Percentiles rank a stretch among this genome's conserved stretches.
These are phyloP conservation scores for Charina bottae DNA, from an alignment of 2,113 vertebrate genomes.

Conservation along the genomic window DNA sequence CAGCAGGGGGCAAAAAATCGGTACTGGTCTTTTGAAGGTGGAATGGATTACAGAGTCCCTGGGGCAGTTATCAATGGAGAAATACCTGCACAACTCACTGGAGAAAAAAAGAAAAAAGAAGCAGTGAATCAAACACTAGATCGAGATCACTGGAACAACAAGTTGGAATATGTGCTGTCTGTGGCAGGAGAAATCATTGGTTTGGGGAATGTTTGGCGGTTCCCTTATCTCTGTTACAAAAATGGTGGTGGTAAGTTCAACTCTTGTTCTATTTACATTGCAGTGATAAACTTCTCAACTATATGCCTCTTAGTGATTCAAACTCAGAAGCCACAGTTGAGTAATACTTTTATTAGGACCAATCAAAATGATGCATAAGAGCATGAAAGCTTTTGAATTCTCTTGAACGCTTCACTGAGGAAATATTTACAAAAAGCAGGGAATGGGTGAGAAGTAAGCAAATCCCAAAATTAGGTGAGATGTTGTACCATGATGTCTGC, in stretches of 20 bases:
- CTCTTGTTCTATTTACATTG: neutral
- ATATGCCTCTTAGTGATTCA: neutral
- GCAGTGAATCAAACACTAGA: conserved; percentile 68
- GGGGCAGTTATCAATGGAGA: conserved; percentile 76
- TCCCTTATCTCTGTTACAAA: conserved; percentile 96
- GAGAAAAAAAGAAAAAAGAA: conserved; percentile 75
- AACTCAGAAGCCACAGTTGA: neutral
- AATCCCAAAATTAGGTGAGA: neutral
- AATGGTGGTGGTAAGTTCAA: conserved; percentile 88
- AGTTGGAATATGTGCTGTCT: conserved; percentile 87
- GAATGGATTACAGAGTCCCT: conserved; percentile 76
- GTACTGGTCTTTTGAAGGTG: conserved; percentile 68
- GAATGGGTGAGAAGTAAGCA: neutral
- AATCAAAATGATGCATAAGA: neutral
- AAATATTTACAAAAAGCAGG: neutral
- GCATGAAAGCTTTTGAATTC: neutral
- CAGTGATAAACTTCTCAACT: neutral
- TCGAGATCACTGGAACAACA: conserved; percentile 91
- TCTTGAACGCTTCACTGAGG: neutral
- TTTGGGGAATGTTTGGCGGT: conserved; percentile 93
- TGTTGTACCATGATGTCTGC: neutral
- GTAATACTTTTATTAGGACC: neutral
- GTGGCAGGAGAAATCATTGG: conserved; percentile 92
- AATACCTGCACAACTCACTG: conserved; percentile 49
- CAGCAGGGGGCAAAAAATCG: neutral